Conservation (phyloP, 2,888 invertebrate genomes). For the Melinaea menophilus region DNA sequence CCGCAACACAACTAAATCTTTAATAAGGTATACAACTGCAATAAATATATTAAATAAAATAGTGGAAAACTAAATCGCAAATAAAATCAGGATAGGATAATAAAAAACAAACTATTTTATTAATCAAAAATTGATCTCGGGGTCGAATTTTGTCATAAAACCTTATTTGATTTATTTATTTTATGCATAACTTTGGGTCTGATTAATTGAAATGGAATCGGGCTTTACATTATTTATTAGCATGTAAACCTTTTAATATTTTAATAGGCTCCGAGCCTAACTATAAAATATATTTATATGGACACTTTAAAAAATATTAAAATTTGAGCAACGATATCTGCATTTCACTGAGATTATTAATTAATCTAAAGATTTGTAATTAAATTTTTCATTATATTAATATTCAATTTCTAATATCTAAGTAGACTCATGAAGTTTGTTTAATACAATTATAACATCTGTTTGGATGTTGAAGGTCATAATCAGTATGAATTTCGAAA, state of each 20-base stretch:
- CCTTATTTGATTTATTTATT: constrained; percentile 29
- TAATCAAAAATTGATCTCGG: constrained; percentile 16
- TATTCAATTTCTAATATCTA: too few relatives aligned
- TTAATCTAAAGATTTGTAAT: too few relatives aligned
- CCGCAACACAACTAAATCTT: too few relatives aligned
- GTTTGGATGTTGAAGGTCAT: neutral
- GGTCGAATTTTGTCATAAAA: constrained; percentile 20
- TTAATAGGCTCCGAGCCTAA: constrained; percentile 27
- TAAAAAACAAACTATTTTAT: neutral
- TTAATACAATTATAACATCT: too few relatives aligned
- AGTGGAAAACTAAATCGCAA: too few relatives aligned
- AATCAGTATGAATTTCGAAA: constrained; percentile 14
- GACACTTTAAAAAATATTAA: constrained; percentile 19
- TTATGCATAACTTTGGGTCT: constrained; percentile 31
- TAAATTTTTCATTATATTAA: too few relatives aligned
- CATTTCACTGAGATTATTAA: too few relatives aligned
- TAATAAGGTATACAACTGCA: too few relatives aligned
- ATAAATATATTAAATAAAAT: too few relatives aligned
- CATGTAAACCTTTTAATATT: constrained; percentile 34
- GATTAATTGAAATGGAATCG: constrained; percentile 32
- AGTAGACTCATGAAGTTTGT: too few relatives aligned
- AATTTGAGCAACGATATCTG: neutral
- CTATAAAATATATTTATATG: constrained; percentile 24
- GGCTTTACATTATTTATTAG: constrained; percentile 33
- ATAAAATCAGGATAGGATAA: neutral